phyloP scores from a whole-genome alignment of 1,140 invertebrate genomes.

The Sitobion miscanthi region DNA sequence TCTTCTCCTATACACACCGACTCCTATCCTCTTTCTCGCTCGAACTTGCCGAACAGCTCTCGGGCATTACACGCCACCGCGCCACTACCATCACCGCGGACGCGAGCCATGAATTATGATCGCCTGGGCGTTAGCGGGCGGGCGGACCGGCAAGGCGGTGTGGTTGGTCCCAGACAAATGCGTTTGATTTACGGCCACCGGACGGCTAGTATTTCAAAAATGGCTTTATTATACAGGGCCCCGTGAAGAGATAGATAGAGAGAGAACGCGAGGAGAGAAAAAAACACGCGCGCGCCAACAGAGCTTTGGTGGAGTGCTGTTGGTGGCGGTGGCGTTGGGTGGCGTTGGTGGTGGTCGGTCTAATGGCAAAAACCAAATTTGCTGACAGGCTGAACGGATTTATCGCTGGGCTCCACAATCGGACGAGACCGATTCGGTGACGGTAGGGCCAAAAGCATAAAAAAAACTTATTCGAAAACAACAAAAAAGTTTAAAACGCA shows the following conservation, averaged over 20 bases:
- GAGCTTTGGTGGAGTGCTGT: slow-evolving; percentile 31
- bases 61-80: background rate
- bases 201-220: slow-evolving; percentile 53
- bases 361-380: slow-evolving; percentile 55
- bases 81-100: background rate
- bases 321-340: background rate
- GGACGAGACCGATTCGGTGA: slow-evolving; percentile 23
- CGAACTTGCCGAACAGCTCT: background rate
- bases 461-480: slow-evolving; percentile 45
- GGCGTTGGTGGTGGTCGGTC: slow-evolving; percentile 1
- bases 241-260: slow-evolving; percentile 18
- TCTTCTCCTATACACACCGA: background rate
- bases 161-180: slow-evolving; percentile 48
- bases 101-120: slow-evolving; percentile 50
- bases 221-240: slow-evolving; percentile 51
- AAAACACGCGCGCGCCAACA: background rate
- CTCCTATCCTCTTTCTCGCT: background rate
- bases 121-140: background rate
- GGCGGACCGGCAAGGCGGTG: background rate
- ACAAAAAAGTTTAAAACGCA: slow-evolving; percentile 45
- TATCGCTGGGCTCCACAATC: slow-evolving; percentile 36
- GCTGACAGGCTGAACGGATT: slow-evolving; percentile 38
- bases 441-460: background rate
- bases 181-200: slow-evolving; percentile 42
- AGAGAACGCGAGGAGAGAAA: background rate